Base-by-base conservation (phyloP, 1,140 invertebrate genomes). In the Plutomurus gul region DNA sequence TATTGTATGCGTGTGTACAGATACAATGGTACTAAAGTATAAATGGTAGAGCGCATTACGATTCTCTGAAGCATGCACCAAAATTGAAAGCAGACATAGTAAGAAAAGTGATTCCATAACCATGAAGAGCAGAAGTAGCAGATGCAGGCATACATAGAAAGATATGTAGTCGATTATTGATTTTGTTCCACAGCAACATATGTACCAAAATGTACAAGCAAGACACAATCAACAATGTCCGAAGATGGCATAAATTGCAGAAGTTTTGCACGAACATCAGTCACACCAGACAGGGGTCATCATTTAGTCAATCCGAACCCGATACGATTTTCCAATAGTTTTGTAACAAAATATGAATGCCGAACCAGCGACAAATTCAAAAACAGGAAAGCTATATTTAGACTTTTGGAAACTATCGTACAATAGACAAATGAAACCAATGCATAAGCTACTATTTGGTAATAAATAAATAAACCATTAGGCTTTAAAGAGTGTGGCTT, bases 41-140 rank as follows among this genome's bases (percentile, higher is more conserved):
- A 11, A 11, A 47, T 20, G 30, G 51, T 56, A 56, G 51, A 65
- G 56, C 27, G 16, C 56, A 65, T 65, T 65, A 65, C 56, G 56
- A 65, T 65, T 65, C 56, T 65, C 56, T 65, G 56, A n/a, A 65
- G 56, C 56, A 65, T 27, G 56, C 56, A 65, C 36, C 56, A 65
- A 65, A 65, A 65, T 65, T 65, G 56, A 65, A 65, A 65, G 56
- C 56, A 65, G 22, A 65, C 16, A 65, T 33, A 30, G 18, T 65
- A 65, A 36, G 56, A 65, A 65, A 65, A 65, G 30, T 65, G 56
- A 65, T 65, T 65, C 56, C 56, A 65, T 33, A 65, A 36, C 30
- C 56, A 65, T 65, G 56, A 65, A 65, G 56, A 65, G 56, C 47
- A 51, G 27, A 65, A 65, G 56, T 65, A 65, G 27, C 56, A 65